phyloP scores from a whole-genome alignment of 2,113 vertebrate genomes.

The Ctenodactylus gundi region DNA sequence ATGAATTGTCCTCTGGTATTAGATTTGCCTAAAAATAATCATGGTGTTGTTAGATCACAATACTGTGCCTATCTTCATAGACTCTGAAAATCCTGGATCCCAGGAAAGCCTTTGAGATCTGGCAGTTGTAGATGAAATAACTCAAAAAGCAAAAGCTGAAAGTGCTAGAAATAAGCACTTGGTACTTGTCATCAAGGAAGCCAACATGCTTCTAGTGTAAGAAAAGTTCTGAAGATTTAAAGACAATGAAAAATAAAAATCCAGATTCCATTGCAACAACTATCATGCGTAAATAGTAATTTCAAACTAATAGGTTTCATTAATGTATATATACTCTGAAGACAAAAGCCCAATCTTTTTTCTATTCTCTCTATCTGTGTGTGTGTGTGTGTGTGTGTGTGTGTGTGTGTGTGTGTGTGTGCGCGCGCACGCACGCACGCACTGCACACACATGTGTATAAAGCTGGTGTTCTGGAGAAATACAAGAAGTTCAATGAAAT shows the following conservation, averaged over 20 bases:
- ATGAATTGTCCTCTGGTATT: not conserved
- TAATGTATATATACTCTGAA: not conserved
- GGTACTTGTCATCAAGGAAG: not conserved
- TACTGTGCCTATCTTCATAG: not conserved
- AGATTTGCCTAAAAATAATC: not conserved
- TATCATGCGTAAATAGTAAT: not conserved
- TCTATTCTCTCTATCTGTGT: not conserved
- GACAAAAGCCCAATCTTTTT: not conserved
- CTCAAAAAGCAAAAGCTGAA: not conserved
- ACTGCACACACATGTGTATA: not conserved
- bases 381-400: not conserved
- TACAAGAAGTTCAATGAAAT: not conserved
- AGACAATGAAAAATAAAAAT: conserved; percentile 16
- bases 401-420: not conserved
- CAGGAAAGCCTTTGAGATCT: not conserved
- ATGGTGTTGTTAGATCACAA: not conserved
- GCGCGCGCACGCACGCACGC: too few relatives aligned
- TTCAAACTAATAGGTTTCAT: not conserved
- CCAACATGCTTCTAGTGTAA: not conserved
- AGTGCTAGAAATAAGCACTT: not conserved
- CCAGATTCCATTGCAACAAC: not conserved
- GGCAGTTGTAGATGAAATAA: not conserved
- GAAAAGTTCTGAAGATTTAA: conserved; percentile 18
- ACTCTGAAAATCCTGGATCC: not conserved
- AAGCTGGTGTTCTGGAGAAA: not conserved